Percentiles rank a stretch among this genome's conserved stretches.
phyloP scores from a whole-genome alignment of 2,888 invertebrate genomes.

The Ectropis crepuscularia region DNA sequence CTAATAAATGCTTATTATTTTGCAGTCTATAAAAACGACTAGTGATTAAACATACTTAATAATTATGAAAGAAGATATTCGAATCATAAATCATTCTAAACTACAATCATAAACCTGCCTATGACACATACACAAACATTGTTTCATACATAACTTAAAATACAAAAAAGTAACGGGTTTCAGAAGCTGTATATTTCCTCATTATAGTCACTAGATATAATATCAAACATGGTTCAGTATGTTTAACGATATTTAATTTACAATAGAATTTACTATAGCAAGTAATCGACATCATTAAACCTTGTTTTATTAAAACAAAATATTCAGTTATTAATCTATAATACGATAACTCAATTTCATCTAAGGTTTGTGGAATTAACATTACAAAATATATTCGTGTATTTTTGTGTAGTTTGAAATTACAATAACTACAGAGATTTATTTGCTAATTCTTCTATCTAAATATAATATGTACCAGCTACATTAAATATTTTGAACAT shows the following conservation, averaged over 20 bases:
- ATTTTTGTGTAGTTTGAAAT: conserved; percentile 7
- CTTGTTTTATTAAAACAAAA: conserved; percentile 3
- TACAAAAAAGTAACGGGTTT: background rate
- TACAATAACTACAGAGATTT: conserved; percentile 17
- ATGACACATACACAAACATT: background rate
- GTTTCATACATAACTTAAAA: background rate
- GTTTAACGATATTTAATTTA: conserved; percentile 9
- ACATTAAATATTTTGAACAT: conserved; percentile 8
- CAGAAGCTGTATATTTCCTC: conserved; percentile 9
- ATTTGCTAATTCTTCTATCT: conserved; percentile 20
- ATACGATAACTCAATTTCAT: too few relatives aligned
- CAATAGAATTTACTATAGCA: conserved; percentile 8
- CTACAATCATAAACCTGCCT: conserved; percentile 5
- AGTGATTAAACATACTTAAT: conserved; percentile 10
- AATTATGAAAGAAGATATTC: conserved; percentile 15
- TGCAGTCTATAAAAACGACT: conserved; percentile 28
- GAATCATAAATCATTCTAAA: background rate
- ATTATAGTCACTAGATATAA: conserved; percentile 6
- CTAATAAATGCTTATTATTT: conserved; percentile 20
- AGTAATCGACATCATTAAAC: conserved; percentile 23
- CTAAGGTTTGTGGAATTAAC: background rate
- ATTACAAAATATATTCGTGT: conserved; percentile 3
- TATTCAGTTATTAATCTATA: background rate
- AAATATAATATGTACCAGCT: conserved; percentile 19
- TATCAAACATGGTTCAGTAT: conserved; percentile 10